These are phyloP conservation scores for Volucella bombylans DNA, from an alignment of 2,888 invertebrate species.

Conservation along the genomic window DNA sequence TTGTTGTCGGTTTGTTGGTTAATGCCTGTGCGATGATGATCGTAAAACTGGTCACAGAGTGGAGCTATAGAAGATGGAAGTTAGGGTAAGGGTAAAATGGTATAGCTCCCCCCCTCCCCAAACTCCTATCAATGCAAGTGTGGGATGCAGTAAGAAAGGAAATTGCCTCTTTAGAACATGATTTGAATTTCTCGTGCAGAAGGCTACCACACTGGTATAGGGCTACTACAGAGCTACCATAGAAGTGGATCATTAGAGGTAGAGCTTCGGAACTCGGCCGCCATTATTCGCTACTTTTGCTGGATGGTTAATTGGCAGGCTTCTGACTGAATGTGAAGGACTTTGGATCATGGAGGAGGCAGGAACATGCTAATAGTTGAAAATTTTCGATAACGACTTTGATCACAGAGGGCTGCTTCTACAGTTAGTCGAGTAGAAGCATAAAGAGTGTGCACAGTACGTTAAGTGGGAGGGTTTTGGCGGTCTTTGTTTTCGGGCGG, in stretches of 20 bases:
- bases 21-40: slow-evolving; percentile 49
- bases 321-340: slow-evolving; percentile 43
- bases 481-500: background rate
- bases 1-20: slow-evolving; percentile 26
- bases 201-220: slow-evolving; percentile 22
- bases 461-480: slow-evolving; percentile 47
- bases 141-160: slow-evolving; percentile 55
- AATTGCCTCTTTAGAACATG: slow-evolving; percentile 72
- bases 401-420: slow-evolving; percentile 26
- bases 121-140: slow-evolving; percentile 36
- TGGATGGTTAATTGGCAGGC: slow-evolving; percentile 56
- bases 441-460: background rate
- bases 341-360: slow-evolving; percentile 57
- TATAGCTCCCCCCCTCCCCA: background rate
- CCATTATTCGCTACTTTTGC: slow-evolving; percentile 69
- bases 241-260: slow-evolving; percentile 71
- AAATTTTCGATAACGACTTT: slow-evolving; percentile 66
- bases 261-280: slow-evolving; percentile 54
- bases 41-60: slow-evolving; percentile 1
- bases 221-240: slow-evolving; percentile 22
- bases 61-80: background rate
- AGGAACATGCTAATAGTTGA: slow-evolving; percentile 72
- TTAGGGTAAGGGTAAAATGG: background rate
- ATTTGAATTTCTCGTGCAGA: slow-evolving; percentile 72
- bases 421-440: background rate